Evolutionary conservation across 2,797 vertebrate genomes (phyloP).

Genomic region (Aselliscus stoliczkanus): DNA sequence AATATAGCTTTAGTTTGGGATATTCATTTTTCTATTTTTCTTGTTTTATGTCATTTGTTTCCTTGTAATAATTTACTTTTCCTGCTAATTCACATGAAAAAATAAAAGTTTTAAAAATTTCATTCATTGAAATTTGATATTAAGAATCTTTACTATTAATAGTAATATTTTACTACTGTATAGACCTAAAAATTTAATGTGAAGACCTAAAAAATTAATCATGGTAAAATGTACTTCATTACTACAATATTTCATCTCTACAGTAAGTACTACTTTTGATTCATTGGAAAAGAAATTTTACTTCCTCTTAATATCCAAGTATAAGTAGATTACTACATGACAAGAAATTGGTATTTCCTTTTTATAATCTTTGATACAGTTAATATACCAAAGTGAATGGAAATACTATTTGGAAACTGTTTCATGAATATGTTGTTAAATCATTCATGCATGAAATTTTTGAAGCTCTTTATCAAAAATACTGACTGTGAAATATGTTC

Average conservation of each 20-base stretch:
- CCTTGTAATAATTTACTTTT: not conserved
- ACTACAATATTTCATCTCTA: not conserved
- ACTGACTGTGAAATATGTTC: not conserved
- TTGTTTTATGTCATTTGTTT: not conserved
- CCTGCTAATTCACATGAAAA: not conserved
- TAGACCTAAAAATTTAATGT: not conserved
- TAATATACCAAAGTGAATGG: not conserved
- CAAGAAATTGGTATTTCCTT: not conserved
- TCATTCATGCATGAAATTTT: not conserved
- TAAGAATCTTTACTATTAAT: not conserved
- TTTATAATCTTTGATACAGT: not conserved
- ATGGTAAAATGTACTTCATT: not conserved
- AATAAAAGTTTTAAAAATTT: not conserved
- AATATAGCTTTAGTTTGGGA: not conserved
- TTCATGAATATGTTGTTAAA: not conserved
- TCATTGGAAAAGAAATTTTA: not conserved
- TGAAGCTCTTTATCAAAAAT: not conserved
- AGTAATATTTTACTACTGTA: not conserved
- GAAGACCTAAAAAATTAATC: not conserved
- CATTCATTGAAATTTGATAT: not conserved
- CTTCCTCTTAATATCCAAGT: not conserved
- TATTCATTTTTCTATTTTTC: not conserved
- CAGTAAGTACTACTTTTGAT: not conserved
- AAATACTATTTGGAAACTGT: not conserved
- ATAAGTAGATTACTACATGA: not conserved